These are phyloP conservation scores for Trachelus iudaicus DNA, from an alignment of 2,888 invertebrate genomes.

Conservation along the genomic window DNA sequence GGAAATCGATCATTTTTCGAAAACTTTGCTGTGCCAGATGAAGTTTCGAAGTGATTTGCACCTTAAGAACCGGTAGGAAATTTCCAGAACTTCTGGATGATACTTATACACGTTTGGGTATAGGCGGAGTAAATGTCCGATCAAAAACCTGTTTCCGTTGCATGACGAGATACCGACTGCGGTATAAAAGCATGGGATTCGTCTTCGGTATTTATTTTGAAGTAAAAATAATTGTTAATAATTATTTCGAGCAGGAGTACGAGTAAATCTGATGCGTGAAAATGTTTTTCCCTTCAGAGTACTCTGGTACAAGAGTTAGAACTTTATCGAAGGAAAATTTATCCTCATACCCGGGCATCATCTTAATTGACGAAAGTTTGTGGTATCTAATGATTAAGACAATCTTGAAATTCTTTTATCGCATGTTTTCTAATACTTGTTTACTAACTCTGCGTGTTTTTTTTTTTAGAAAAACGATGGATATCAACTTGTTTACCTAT, in stretches of 20 bases:
- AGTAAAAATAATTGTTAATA: neutral
- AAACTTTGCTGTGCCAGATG: neutral
- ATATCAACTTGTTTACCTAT: neutral
- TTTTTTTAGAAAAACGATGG: neutral
- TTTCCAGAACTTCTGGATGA: neutral
- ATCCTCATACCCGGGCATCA: neutral
- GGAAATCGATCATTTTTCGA: no score
- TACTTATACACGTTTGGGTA: neutral
- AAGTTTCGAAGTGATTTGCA: neutral
- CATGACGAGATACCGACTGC: neutral
- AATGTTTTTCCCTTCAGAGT: neutral
- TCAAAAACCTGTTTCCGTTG: neutral
- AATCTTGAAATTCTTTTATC: no score
- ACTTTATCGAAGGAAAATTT: neutral
- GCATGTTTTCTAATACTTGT: neutral
- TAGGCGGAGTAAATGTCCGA: neutral
- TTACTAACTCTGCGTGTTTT: neutral
- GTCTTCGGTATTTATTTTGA: neutral
- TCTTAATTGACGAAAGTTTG: neutral
- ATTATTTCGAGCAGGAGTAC: neutral
- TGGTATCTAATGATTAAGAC: neutral
- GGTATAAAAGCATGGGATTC: neutral
- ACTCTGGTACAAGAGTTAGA: neutral
- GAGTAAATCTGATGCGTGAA: neutral
- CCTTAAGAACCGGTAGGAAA: neutral